Evolutionary conservation across 1,140 invertebrate species (phyloP), one percentile per base, ranked within the genome.

Genomic region (Zophobas morio): DNA sequence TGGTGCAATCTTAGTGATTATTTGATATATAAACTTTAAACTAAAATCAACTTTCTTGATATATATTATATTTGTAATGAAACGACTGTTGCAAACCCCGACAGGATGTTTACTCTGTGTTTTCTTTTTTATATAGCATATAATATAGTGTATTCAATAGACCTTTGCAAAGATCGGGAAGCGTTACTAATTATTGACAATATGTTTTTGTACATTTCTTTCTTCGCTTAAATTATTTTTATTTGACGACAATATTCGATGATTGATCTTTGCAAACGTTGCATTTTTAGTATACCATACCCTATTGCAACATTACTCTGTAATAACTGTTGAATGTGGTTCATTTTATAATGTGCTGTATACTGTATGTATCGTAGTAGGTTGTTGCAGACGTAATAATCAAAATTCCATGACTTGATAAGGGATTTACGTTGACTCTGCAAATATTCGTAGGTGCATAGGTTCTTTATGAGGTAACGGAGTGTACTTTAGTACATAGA

Each of bases 291-390:
- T 78, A 82, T 82, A 76, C 78, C 79, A 53, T 77, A 77, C 49
- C 79, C 78, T 81, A 77, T 75, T 79, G 81, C 57, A 74, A 81
- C 80, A 79, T 82, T 78, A 81, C 80, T 82, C 78, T 81, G 78
- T 72, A 79, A 79, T 82, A 81, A 81, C 76, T 82, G 80, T 82
- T 82, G 80, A 82, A 82, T 82, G 81, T 82, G 80, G 77, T 82
- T 82, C 78, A 81, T 81, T 82, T 82, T 82, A 75, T 81, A 82
- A 78, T 81, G 81, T 82, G 78, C 80, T 82, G 81, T 82, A 80
- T 80, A 81, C 81, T 82, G 80, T 81, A 79, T 82, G 81, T 79
- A 79, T 76, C 54, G 80, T 82, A 78, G 81, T 82, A 81, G 80
- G 53, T 77, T 77, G 71, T 79, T 79, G 78, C 66, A 56, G 74